Evolutionary conservation across 2,797 vertebrate species (phyloP), one percentile per base, ranked within the genome.

Genomic region (Lagocephalus sceleratus): DNA sequence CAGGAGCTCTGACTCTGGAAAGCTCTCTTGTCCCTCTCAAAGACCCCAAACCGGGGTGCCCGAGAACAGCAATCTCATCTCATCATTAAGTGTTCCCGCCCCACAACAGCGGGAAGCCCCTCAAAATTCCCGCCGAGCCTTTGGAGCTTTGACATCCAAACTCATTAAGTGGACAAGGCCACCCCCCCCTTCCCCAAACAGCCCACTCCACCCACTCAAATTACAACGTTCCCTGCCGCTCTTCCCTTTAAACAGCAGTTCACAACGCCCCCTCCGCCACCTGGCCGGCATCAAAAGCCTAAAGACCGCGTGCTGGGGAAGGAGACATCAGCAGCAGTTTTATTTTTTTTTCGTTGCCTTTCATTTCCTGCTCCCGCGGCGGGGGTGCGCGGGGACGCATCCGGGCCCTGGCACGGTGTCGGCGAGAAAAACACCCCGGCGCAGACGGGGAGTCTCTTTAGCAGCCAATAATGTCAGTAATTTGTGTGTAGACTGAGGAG

Each of bases 261-360:
- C 76, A 29, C 2, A 79, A 84, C 69, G 72, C 56, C 73, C 71
- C 58, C 40, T 46, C 53, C 69, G 65, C 61, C 71, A 80, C 72
- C 75, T 78, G 76, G 71, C 78, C 74, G 78, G 75, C 75, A 81
- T 82, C 76, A 85, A 82, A n/a, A 85, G 80, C 59, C 56, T 56
- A 46, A 44, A 63, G 66, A 68, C 59, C 69, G 42, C 21, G 64
- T 19, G 61, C 66, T 77, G 65, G 81, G 60, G 54, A 51, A 64
- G 38, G 63, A 79, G 78, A 78, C 63, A 72, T 79, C 81, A 71
- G 68, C 77, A 85, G 67, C 60, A 75, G 71, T 75, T 29, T 29
- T 9, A 2, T 29, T 29, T 29, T 29, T 29, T 29, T 10, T 29
- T 29, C n/a, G 73, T 42, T 73, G 76, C 75, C 75, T 78, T 83